Percentiles rank a stretch among this genome's conserved stretches.
phyloP scores from a whole-genome alignment of 2,113 vertebrate genomes.

The Ornithorhynchus anatinus region DNA sequence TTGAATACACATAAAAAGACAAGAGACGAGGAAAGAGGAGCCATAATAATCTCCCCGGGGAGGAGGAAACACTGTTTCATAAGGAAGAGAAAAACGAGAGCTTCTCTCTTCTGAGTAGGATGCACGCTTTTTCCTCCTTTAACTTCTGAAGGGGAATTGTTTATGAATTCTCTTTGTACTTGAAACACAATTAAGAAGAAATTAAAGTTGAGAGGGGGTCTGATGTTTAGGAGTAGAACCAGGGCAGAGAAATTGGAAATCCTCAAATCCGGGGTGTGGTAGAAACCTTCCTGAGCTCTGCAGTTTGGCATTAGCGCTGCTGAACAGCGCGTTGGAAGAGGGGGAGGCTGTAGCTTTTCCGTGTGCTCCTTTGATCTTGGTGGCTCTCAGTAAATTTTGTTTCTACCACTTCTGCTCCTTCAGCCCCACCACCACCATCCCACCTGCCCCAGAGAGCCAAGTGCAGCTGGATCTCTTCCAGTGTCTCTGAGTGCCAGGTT shows the following conservation, averaged over 20 bases:
- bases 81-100: not conserved
- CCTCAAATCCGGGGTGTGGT: not conserved
- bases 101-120: slow-evolving; percentile 21
- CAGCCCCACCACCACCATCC: too few relatives aligned
- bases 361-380: not conserved
- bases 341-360: not conserved
- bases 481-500: too few relatives aligned
- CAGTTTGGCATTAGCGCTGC: not conserved
- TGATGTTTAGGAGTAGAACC: not conserved
- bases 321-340: not conserved
- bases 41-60: slow-evolving; percentile 23
- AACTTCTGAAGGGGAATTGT: slow-evolving; percentile 41
- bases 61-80: slow-evolving; percentile 23
- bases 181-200: slow-evolving; percentile 40
- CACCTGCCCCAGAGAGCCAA: too few relatives aligned
- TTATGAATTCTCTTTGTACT: slow-evolving; percentile 23
- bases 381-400: too few relatives aligned
- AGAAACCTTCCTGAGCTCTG: not conserved
- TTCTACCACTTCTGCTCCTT: too few relatives aligned
- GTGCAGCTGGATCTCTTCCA: too few relatives aligned
- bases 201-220: not conserved
- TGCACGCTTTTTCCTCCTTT: slow-evolving; percentile 15
- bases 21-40: slow-evolving; percentile 20
- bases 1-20: slow-evolving; percentile 27
- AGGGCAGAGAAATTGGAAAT: not conserved